phyloP scores from a whole-genome alignment of 2,888 invertebrate genomes.

The Phaedon cochleariae region DNA sequence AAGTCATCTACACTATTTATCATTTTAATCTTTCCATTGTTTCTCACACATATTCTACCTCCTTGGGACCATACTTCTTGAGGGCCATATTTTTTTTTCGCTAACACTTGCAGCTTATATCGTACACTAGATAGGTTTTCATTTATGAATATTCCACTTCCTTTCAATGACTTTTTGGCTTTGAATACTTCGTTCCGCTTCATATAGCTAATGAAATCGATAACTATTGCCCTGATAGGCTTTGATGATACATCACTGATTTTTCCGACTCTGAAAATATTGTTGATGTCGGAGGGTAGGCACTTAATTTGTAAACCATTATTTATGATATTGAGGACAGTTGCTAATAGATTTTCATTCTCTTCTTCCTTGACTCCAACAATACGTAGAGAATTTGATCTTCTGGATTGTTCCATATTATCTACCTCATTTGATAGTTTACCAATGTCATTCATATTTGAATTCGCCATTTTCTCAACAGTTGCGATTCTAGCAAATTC shows the following conservation, averaged over 20 bases:
- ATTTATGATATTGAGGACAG: constrained; percentile 2
- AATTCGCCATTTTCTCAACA: background rate
- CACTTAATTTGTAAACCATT: background rate
- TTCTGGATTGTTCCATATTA: constrained; percentile 1
- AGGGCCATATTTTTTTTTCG: background rate
- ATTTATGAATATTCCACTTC: background rate
- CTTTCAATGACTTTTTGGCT: background rate
- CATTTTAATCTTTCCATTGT: background rate
- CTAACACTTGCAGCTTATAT: background rate
- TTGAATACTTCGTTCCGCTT: constrained; percentile 1
- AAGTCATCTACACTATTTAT: constrained; percentile 1
- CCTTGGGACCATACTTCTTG: background rate
- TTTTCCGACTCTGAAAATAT: constrained; percentile 6
- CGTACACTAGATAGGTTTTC: background rate
- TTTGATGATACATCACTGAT: background rate
- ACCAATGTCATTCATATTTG: background rate
- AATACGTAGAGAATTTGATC: background rate
- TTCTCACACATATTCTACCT: constrained; percentile 3
- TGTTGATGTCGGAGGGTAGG: background rate
- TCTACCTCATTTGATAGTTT: background rate
- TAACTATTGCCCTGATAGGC: constrained; percentile 1
- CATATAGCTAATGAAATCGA: constrained; percentile 3
- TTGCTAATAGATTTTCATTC: background rate
- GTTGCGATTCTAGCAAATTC: background rate
- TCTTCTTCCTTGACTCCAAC: background rate